phyloP scores from a whole-genome alignment of 2,797 vertebrate species.

The Muraenolepis orangiensis region DNA sequence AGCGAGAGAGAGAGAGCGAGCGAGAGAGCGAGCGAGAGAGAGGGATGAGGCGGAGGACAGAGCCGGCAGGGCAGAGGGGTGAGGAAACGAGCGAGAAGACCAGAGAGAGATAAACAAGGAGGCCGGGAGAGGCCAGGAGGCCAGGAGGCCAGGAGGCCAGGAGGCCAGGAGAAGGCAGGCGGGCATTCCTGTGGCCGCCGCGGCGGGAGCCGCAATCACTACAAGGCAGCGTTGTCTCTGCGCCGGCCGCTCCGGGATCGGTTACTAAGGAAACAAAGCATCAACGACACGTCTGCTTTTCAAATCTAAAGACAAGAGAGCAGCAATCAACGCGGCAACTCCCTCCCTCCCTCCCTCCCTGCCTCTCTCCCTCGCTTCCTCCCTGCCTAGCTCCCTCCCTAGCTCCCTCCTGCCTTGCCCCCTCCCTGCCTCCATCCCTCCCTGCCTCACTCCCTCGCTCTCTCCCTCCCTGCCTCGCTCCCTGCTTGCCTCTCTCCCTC shows the following conservation, averaged over 20 bases:
- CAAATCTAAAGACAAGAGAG: constrained; percentile 67
- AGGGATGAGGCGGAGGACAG: constrained; percentile 1
- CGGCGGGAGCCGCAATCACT: constrained; percentile 72
- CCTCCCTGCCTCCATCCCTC: constrained; percentile 44
- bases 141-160: constrained; percentile 50
- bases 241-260: constrained; percentile 61
- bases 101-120: constrained; percentile 1
- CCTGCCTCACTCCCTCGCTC: constrained; percentile 35
- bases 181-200: constrained; percentile 74
- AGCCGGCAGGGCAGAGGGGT: constrained; percentile 16
- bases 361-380: constrained; percentile 53
- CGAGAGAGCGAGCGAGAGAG: constrained; percentile 30
- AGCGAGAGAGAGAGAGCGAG: too few species aligned
- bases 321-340: constrained; percentile 68
- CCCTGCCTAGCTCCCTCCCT: constrained; percentile 34
- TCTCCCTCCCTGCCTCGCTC: constrained; percentile 47
- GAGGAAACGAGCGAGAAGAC: constrained; percentile 59
- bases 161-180: constrained; percentile 51
- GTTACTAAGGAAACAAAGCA: constrained; percentile 74
- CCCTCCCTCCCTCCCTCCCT: constrained; percentile 40
- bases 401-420: constrained; percentile 18
- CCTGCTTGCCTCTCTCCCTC: constrained; percentile 47
- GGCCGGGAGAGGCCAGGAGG: constrained; percentile 42
- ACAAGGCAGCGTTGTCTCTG: constrained; percentile 70
- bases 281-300: constrained; percentile 70